phyloP scores from a whole-genome alignment of 64 coral and sea anemone genomes.

The Pachyseris speciosa region DNA sequence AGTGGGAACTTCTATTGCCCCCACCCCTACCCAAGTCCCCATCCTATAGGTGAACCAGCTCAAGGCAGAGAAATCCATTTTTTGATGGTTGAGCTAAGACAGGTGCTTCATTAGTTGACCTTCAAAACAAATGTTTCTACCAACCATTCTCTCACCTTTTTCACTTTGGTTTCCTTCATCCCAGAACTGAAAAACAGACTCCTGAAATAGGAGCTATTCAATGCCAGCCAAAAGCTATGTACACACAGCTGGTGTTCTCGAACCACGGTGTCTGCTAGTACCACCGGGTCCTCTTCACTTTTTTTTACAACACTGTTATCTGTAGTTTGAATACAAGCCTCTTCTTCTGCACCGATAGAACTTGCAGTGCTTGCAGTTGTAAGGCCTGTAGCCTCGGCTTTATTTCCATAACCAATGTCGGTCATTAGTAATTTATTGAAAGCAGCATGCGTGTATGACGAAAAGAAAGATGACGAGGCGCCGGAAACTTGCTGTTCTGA shows the following conservation, averaged over 20 bases:
- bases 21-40: too few species aligned
- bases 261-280: conserved; percentile 55
- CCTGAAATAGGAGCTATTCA: conserved; percentile 93
- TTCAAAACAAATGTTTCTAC: background rate
- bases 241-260: conserved; percentile 82
- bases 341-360: background rate
- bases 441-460: background rate
- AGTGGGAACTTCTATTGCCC: too few species aligned
- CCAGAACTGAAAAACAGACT: conserved; percentile 90
- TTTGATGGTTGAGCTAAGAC: too few species aligned
- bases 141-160: conserved; percentile 56
- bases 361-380: background rate
- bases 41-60: too few species aligned
- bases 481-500: background rate
- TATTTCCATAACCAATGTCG: conserved; percentile 4
- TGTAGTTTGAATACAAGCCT: background rate
- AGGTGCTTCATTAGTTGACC: too few species aligned
- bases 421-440: background rate
- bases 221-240: conserved; percentile 91
- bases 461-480: background rate
- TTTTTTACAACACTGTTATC: background rate
- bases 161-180: conserved; percentile 91
- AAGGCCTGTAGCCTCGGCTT: background rate
- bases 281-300: background rate
- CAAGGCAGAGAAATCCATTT: too few species aligned